Conservation (phyloP, 2,888 invertebrate genomes). For the Tridacna gigas region DNA sequence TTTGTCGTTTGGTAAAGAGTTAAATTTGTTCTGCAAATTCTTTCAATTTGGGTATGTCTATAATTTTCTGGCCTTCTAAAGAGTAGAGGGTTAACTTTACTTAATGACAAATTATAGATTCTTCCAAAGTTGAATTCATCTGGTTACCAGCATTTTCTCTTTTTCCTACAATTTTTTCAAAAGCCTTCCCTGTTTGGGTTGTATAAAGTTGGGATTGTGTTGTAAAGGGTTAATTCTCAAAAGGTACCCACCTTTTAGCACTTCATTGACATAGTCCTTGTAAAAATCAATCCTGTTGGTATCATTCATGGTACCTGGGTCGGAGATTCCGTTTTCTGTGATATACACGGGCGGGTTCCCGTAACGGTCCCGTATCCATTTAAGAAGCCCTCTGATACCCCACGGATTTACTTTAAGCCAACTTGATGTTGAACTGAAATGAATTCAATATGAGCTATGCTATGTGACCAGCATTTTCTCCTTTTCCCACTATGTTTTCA, state of each 20-base stretch:
- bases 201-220: not conserved
- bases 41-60: too few species aligned
- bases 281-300: slow-evolving; percentile 72
- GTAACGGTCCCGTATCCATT: slow-evolving; percentile 75
- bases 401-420: slow-evolving; percentile 76
- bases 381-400: slow-evolving; percentile 72
- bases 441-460: not conserved
- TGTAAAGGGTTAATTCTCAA: not conserved
- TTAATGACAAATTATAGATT: too few species aligned
- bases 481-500: too few species aligned
- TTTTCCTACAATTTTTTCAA: not conserved
- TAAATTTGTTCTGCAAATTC: too few species aligned
- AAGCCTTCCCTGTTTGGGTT: too few species aligned
- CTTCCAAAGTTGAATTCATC: too few species aligned
- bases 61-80: too few species aligned
- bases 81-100: too few species aligned
- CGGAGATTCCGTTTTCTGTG: slow-evolving; percentile 80
- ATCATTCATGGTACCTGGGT: slow-evolving; percentile 72
- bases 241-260: slow-evolving; percentile 77
- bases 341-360: slow-evolving; percentile 72
- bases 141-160: not conserved
- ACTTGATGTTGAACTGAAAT: slow-evolving; percentile 57
- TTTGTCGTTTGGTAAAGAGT: too few species aligned
- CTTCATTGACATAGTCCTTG: slow-evolving; percentile 77
- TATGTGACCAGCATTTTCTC: too few species aligned